phyloP scores from a whole-genome alignment of 2,888 invertebrate genomes.

The Drosophila paracracens region DNA sequence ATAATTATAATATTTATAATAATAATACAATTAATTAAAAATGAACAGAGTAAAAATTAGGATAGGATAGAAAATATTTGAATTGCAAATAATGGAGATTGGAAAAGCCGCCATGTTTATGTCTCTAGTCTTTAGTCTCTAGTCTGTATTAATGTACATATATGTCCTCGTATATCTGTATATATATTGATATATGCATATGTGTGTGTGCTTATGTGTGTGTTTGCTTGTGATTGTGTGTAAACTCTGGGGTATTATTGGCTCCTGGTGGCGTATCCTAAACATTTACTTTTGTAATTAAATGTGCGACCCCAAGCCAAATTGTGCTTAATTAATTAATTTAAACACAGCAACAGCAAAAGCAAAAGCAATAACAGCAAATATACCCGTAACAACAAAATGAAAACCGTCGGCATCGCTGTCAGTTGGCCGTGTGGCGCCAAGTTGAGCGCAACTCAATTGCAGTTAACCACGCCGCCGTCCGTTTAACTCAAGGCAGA shows the following conservation, averaged over 20 bases:
- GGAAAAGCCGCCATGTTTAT: neutral
- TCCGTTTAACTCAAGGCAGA: slow-evolving; percentile 18
- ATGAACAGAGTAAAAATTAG: neutral
- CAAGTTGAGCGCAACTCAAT: slow-evolving; percentile 62
- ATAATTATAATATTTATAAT: neutral
- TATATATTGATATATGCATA: neutral
- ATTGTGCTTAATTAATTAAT: slow-evolving; percentile 75
- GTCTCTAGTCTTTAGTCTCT: neutral
- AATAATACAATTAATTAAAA: neutral
- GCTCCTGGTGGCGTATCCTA: slow-evolving; percentile 64
- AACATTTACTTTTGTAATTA: slow-evolving; percentile 74
- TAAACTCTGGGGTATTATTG: slow-evolving; percentile 55
- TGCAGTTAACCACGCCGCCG: slow-evolving; percentile 33
- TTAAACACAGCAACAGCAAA: slow-evolving; percentile 44
- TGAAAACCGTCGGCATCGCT: slow-evolving; percentile 19
- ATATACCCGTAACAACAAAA: neutral
- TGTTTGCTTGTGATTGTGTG: slow-evolving; percentile 16
- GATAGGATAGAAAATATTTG: neutral
- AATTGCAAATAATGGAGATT: neutral
- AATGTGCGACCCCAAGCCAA: slow-evolving; percentile 44
- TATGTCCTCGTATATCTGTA: neutral
- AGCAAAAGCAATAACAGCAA: neutral
- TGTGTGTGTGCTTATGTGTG: neutral
- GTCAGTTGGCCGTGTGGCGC: slow-evolving; percentile 69
- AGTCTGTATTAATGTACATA: neutral